Conservation (phyloP, 2,113 vertebrate genomes). For the Cacatua alba region DNA sequence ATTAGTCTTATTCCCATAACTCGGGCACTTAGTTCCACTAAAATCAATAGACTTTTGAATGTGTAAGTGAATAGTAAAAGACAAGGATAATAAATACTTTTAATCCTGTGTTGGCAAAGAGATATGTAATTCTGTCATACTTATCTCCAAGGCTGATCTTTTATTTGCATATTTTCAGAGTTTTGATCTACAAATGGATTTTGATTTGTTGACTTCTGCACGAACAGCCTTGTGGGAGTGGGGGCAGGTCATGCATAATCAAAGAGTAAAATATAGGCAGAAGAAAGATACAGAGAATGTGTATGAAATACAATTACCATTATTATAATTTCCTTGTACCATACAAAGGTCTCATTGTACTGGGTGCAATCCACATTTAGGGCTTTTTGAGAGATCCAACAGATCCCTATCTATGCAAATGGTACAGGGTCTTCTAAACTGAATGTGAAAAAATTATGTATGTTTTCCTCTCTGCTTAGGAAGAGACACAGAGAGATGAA, state of each 20-base stretch:
- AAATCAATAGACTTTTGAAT: constrained; percentile 46
- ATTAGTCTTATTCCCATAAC: constrained; percentile 46
- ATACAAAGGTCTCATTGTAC: neutral
- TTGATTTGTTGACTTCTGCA: constrained; percentile 60
- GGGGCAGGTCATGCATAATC: constrained; percentile 31
- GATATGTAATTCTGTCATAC: constrained; percentile 41
- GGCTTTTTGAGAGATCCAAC: neutral
- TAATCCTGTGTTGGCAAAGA: constrained; percentile 28
- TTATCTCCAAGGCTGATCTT: constrained; percentile 38
- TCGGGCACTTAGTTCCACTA: constrained; percentile 32
- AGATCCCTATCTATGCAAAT: neutral
- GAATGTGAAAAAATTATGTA: neutral
- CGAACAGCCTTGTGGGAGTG: constrained; percentile 7
- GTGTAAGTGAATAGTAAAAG: constrained; percentile 19
- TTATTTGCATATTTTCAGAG: constrained; percentile 42
- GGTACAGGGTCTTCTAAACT: neutral
- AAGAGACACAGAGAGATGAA: neutral
- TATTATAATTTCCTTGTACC: neutral
- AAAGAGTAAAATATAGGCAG: constrained; percentile 20
- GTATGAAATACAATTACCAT: constrained; percentile 1
- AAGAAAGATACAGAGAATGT: neutral
- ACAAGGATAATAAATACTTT: constrained; percentile 52
- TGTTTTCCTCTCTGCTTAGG: neutral
- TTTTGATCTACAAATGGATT: constrained; percentile 62
- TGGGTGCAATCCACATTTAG: neutral